phyloP scores from a whole-genome alignment of 2,797 vertebrate species.

The Acropternis orthonyx region DNA sequence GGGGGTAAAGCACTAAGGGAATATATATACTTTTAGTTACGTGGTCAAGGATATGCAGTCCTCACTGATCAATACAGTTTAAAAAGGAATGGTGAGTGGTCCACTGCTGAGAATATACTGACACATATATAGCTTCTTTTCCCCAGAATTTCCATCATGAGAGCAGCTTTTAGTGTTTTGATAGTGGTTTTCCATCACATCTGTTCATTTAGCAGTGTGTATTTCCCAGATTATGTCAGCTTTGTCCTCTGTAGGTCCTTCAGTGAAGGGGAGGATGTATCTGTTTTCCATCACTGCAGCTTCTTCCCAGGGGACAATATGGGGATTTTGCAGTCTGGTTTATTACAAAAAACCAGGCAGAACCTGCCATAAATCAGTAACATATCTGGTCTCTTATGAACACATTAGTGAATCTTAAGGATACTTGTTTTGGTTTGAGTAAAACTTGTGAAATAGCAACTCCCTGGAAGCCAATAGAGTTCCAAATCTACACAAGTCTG shows the following conservation, averaged over 20 bases:
- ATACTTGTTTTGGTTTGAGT: not conserved
- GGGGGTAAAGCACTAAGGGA: not conserved
- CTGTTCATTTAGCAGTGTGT: not conserved
- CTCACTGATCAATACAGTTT: not conserved
- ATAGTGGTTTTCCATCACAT: not conserved
- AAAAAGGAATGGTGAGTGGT: not conserved
- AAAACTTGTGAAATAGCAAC: not conserved
- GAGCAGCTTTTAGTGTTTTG: not conserved
- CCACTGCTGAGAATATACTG: not conserved
- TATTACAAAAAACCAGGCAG: constrained; percentile 8
- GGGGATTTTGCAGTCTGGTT: not conserved
- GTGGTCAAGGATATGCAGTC: not conserved
- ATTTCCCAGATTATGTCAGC: not conserved
- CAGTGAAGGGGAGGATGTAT: not conserved
- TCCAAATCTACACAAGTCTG: not conserved
- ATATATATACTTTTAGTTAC: not conserved
- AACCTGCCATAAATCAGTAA: not conserved
- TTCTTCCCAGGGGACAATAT: not conserved
- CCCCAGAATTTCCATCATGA: not conserved
- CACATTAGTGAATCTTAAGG: not conserved
- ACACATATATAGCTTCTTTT: not conserved
- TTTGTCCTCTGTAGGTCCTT: constrained; percentile 26
- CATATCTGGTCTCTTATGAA: not conserved
- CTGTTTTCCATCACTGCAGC: constrained; percentile 17
- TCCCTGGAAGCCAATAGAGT: not conserved